Evolutionary conservation across 2,113 vertebrate genomes (phyloP), one percentile per base, ranked within the genome.

Genomic region (Azemiops feae): DNA sequence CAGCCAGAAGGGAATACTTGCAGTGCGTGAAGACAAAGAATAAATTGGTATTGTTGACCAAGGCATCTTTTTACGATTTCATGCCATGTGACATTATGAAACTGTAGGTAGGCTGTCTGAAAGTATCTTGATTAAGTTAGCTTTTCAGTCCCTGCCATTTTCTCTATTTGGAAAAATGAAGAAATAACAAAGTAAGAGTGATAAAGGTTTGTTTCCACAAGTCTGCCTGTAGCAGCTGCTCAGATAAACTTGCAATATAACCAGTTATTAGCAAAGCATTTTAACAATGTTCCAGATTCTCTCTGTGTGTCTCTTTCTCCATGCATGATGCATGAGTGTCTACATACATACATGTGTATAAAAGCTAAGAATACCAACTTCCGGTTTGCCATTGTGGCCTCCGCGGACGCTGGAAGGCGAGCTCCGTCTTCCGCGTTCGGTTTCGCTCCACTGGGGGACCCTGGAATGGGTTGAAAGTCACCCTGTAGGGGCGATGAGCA

Each of bases 281-380:
- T 93, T 53, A 92, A 58, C 74, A 14, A 55, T 43, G 87, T 52
- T 57, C n/a, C 22, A 47, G 43, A 81, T 1, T 6, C 0, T 10
- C 60, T 52, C 27, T 64, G 0, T 69, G 12, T 69, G 11, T 69
- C 23, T 54, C 92, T 10, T 91, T 88, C 1, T 52, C 30, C 47
- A 34, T n/a, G 20, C 5, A 27, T 18, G 18, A 14, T 30, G 3
- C 1, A 1, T n/a, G 30, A 14, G 12, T 22, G 14, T 87, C 14
- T 30, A 88, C 25, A 53, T 52, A 53, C 2, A 53, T 22, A 53
- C 12, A 30, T 4, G 3, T 87, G 47, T 11, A 30, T 39, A 4
- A 0, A 87, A 43, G 14, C 87, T 88, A 57, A 87, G 87, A 86
- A 12, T 95, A n/a, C 57, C 93, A 92, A 47, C 45, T 47, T 47